phyloP scores from a whole-genome alignment of 2,797 vertebrate genomes.

The Chelon auratus region DNA sequence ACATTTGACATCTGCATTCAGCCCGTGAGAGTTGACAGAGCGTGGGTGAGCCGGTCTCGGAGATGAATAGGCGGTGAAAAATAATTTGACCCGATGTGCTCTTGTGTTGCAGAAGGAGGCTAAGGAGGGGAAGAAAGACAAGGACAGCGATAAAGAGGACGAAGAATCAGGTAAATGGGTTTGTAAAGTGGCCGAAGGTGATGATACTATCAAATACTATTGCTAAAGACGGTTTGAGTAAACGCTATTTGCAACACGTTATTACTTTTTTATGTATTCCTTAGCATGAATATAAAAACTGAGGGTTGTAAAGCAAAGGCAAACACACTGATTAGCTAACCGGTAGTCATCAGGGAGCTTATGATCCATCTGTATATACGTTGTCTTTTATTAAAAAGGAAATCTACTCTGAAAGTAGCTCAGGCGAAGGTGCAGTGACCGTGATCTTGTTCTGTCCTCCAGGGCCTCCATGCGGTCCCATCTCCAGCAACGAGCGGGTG shows the following conservation, averaged over 20 bases:
- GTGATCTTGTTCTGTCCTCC: constrained; percentile 25
- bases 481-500: constrained; percentile 89
- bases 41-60: constrained; percentile 35
- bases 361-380: not conserved
- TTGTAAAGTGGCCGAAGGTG: not conserved
- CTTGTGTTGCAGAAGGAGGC: constrained; percentile 76
- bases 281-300: not conserved
- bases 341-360: not conserved
- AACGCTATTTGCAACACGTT: not conserved
- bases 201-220: not conserved
- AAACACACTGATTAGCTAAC: not conserved
- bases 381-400: not conserved
- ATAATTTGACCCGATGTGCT: constrained; percentile 39
- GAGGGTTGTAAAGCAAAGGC: not conserved
- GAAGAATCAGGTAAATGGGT: constrained; percentile 76
- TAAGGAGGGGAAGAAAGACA: constrained; percentile 82
- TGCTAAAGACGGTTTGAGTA: not conserved
- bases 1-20: constrained; percentile 22
- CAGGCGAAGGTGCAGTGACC: not conserved
- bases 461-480: constrained; percentile 91
- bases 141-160: constrained; percentile 80
- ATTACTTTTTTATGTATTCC: not conserved
- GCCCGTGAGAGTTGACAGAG: not conserved
- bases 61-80: constrained; percentile 36
- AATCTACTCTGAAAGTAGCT: not conserved